Percentiles rank a stretch among this genome's conserved stretches.
phyloP scores from a whole-genome alignment of 37 sponge, comb jelly and placozoan species.

The Dysidea cf. avara region DNA sequence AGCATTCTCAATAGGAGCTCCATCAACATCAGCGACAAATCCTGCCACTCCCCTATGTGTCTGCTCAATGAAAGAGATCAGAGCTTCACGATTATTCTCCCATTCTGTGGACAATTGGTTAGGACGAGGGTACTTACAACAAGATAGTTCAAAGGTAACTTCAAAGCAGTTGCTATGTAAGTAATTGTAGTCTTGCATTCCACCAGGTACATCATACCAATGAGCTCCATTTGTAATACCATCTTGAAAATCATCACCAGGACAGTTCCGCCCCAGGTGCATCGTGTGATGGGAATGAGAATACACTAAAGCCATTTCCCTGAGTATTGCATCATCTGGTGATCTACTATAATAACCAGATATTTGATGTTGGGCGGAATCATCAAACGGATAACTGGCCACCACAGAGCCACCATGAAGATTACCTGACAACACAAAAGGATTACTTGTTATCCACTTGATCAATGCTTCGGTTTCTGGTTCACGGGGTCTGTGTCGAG shows the following conservation, averaged over 20 bases:
- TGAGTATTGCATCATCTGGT: slow-evolving; percentile 84
- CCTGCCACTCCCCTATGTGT: slow-evolving; percentile 83
- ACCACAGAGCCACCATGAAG: slow-evolving; percentile 93
- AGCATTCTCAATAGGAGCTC: slow-evolving; percentile 51
- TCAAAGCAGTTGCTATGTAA: slow-evolving; percentile 88
- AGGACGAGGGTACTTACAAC: slow-evolving; percentile 78
- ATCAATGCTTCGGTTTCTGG: slow-evolving; percentile 89
- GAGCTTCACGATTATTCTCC: slow-evolving; percentile 67
- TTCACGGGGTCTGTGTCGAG: slow-evolving; percentile 4
- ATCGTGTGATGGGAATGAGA: slow-evolving; percentile 75
- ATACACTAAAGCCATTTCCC: slow-evolving; percentile 71
- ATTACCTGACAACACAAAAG: slow-evolving; percentile 92
- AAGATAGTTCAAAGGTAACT: slow-evolving; percentile 91
- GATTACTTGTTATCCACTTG: slow-evolving; percentile 75
- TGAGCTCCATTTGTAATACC: slow-evolving; percentile 97
- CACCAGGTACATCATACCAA: slow-evolving; percentile 93
- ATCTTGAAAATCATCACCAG: slow-evolving; percentile 56
- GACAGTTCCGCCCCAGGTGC: slow-evolving; percentile 67
- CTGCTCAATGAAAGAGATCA: slow-evolving; percentile 71
- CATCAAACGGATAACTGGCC: slow-evolving; percentile 95
- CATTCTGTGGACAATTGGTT: slow-evolving; percentile 65
- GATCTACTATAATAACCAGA: slow-evolving; percentile 40
- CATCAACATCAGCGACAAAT: slow-evolving; percentile 51
- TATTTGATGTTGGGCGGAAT: slow-evolving; percentile 20
- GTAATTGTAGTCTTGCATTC: slow-evolving; percentile 98